phyloP scores from a whole-genome alignment of 2,113 vertebrate species.

The Clupea harengus region DNA sequence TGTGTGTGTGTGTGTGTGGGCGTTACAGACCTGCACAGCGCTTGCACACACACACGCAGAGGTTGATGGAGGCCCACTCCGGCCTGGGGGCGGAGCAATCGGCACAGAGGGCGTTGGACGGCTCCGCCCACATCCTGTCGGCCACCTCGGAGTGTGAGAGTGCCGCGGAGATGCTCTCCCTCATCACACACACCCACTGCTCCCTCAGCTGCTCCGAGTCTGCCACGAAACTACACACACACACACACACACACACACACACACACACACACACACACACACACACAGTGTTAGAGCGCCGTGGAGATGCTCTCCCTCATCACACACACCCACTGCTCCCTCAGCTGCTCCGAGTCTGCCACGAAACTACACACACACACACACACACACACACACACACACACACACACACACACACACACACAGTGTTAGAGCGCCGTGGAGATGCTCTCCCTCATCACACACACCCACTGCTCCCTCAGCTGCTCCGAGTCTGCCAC shows the following conservation, averaged over 20 bases:
- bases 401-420: conserved; percentile 13
- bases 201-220: conserved; percentile 83
- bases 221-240: conserved; percentile 76
- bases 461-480: conserved; percentile 86
- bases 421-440: conserved; percentile 83
- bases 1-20: neutral
- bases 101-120: conserved; percentile 81
- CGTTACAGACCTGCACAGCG: conserved; percentile 87
- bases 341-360: conserved; percentile 81
- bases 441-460: conserved; percentile 79
- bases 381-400: conserved; percentile 28
- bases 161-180: conserved; percentile 77
- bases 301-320: conserved; percentile 78
- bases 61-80: conserved; percentile 93
- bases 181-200: conserved; percentile 89
- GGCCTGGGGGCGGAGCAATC: conserved; percentile 82
- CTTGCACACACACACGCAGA: conserved; percentile 92
- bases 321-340: conserved; percentile 85
- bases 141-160: conserved; percentile 88
- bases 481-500: conserved; percentile 81
- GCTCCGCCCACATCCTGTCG: conserved; percentile 78
- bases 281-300: neutral
- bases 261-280: neutral
- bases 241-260: conserved; percentile 24
- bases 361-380: conserved; percentile 73